Conservation (phyloP, 2,888 invertebrate species). For the Sarcophaga subvicina region DNA sequence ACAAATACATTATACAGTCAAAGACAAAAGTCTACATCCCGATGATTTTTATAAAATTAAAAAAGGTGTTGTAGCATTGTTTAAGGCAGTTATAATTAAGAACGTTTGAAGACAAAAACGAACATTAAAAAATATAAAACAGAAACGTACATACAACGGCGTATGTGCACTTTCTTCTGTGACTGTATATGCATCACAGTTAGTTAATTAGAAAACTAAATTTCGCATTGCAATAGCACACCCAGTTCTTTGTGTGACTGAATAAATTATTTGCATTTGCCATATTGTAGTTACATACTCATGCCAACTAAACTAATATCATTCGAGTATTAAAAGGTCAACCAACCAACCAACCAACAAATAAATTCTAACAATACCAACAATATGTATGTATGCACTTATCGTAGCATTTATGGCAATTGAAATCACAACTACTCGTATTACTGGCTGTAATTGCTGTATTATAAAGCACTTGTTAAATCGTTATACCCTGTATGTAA, state of each 20-base stretch:
- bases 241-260: slow-evolving; percentile 28
- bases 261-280: slow-evolving; percentile 9
- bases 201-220: slow-evolving; percentile 18
- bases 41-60: too few relatives aligned
- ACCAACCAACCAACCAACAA: neutral
- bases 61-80: too few relatives aligned
- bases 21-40: too few relatives aligned
- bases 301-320: slow-evolving; percentile 31
- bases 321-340: slow-evolving; percentile 48
- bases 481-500: neutral
- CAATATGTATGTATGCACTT: neutral
- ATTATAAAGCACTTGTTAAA: slow-evolving; percentile 12
- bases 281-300: neutral
- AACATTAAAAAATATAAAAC: too few relatives aligned
- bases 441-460: neutral
- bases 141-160: too few relatives aligned
- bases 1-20: too few relatives aligned
- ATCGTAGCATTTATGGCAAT: neutral
- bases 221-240: slow-evolving; percentile 26
- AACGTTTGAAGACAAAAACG: too few relatives aligned
- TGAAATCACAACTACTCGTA: neutral
- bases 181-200: neutral
- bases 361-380: too few relatives aligned
- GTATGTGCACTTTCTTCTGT: neutral
- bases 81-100: too few relatives aligned